phyloP scores from a whole-genome alignment of 2,113 vertebrate species.

The Thunnus thynnus region DNA sequence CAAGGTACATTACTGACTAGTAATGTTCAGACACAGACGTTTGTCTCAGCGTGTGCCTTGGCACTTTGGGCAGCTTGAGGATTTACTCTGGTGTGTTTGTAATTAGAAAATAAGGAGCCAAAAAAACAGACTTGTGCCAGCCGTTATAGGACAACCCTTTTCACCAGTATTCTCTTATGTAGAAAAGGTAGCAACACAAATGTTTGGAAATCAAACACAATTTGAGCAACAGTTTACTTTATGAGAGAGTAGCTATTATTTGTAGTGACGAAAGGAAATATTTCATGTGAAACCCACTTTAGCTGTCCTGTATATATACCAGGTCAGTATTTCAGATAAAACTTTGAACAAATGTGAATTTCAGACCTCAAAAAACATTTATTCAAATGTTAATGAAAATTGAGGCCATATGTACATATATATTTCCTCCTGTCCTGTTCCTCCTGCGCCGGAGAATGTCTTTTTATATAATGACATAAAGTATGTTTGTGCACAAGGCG shows the following conservation, averaged over 20 bases:
- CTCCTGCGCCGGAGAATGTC: conserved; percentile 40
- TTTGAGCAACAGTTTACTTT: conserved; percentile 58
- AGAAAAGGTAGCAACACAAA: conserved; percentile 56
- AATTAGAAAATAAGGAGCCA: conserved; percentile 52
- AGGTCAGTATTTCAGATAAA: conserved; percentile 48
- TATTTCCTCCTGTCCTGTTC: conserved; percentile 14
- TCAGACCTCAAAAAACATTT: conserved; percentile 55
- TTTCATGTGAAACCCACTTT: conserved; percentile 6
- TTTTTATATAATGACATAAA: conserved; percentile 32
- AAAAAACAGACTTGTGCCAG: conserved; percentile 68
- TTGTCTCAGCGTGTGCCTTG: conserved; percentile 75
- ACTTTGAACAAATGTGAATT: conserved; percentile 63
- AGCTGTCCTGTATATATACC: conserved; percentile 35
- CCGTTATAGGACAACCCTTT: conserved; percentile 48
- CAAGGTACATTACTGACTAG: conserved; percentile 47
- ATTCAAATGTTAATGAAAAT: conserved; percentile 44
- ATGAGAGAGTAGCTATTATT: conserved; percentile 58
- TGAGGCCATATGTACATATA: conserved; percentile 65
- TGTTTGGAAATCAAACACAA: conserved; percentile 52
- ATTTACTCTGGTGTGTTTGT: conserved; percentile 63
- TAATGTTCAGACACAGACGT: conserved; percentile 54
- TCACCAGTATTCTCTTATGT: conserved; percentile 46
- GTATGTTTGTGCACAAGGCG: conserved; percentile 44
- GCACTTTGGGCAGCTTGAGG: conserved; percentile 75
- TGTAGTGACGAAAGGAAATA: conserved; percentile 25